Evolutionary conservation across 1,140 invertebrate species (phyloP).

Genomic region (Teleogryllus occipitalis): DNA sequence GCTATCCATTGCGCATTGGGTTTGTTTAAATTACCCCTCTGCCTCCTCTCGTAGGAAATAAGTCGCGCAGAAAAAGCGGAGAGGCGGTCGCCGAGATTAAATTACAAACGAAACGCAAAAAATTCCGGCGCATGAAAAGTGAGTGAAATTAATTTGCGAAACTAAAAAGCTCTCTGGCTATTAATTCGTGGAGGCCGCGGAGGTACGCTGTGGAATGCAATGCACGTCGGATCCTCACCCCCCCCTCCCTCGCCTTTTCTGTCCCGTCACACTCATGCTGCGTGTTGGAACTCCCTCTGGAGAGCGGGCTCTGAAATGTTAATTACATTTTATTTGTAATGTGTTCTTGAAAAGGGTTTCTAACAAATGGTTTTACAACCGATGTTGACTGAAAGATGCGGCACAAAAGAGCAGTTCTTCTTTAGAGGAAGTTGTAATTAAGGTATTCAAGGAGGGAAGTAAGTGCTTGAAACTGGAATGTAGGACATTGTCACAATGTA

Average conservation of each 20-base stretch:
- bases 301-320: too few species aligned
- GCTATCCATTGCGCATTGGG: background rate
- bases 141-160: conserved; percentile 1
- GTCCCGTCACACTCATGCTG: too few species aligned
- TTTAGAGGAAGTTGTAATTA: too few species aligned
- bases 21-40: background rate
- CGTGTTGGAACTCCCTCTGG: too few species aligned
- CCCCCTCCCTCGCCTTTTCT: background rate
- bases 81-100: background rate
- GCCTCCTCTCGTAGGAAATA: background rate
- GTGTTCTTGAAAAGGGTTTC: too few species aligned
- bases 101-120: background rate
- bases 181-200: background rate
- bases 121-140: background rate
- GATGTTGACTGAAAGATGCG: too few species aligned
- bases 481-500: too few species aligned
- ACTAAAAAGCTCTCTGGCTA: background rate
- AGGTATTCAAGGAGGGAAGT: too few species aligned
- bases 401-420: too few species aligned
- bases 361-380: too few species aligned
- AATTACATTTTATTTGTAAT: too few species aligned
- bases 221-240: background rate
- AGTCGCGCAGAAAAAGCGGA: background rate
- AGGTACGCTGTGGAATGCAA: background rate
- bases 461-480: too few species aligned